phyloP scores from a whole-genome alignment of 2,797 vertebrate genomes.

The Ataeniobius toweri region DNA sequence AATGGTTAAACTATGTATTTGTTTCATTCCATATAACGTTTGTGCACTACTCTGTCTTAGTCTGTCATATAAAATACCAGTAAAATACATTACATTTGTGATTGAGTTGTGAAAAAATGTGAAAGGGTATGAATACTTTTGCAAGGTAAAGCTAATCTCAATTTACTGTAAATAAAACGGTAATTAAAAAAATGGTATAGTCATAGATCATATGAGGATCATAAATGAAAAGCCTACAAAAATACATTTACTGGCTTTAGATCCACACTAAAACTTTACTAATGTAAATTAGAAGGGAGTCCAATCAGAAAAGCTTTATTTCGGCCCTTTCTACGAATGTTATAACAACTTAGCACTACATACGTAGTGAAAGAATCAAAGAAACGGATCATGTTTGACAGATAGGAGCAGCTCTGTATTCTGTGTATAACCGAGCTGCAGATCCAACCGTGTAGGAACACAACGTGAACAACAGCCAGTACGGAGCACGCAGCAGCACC shows the following conservation, averaged over 20 bases:
- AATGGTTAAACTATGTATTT: background rate
- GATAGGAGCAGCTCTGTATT: conserved; percentile 14
- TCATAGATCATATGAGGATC: background rate
- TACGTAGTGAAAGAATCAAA: background rate
- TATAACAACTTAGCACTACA: background rate
- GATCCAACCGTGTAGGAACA: conserved; percentile 7
- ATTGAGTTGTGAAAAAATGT: background rate
- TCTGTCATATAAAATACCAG: background rate
- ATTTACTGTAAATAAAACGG: background rate
- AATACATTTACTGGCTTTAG: background rate
- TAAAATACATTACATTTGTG: background rate
- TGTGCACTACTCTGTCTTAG: background rate
- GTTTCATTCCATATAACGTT: background rate
- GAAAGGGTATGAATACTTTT: background rate
- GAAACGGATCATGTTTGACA: conserved; percentile 8
- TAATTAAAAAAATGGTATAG: background rate
- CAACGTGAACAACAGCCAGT: background rate
- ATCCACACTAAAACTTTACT: background rate
- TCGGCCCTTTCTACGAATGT: background rate
- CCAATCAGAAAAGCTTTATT: background rate
- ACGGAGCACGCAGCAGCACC: background rate
- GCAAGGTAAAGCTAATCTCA: background rate
- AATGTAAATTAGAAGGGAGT: background rate
- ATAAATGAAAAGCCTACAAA: background rate
- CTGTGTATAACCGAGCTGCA: conserved; percentile 26